phyloP scores from a whole-genome alignment of 2,797 vertebrate genomes.

The Gymnothorax javanicus region DNA sequence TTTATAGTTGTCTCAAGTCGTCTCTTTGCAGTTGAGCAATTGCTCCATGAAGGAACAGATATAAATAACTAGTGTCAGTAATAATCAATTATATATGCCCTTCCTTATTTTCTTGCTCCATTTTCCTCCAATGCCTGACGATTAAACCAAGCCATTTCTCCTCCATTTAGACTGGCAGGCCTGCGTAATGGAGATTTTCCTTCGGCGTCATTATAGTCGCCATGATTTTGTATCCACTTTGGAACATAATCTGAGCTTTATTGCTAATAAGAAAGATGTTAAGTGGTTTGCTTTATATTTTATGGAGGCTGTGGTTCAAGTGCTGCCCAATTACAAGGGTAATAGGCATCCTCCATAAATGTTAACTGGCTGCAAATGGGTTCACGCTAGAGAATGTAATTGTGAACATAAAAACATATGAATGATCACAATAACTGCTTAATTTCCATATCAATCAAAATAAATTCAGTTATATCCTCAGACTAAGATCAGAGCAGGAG shows the following conservation, averaged over 20 bases:
- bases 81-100: slow-evolving; percentile 12
- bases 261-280: slow-evolving; percentile 15
- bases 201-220: neutral
- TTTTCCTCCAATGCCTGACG: neutral
- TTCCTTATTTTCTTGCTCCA: neutral
- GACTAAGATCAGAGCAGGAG: neutral
- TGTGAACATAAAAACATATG: neutral
- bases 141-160: neutral
- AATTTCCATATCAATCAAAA: neutral
- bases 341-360: neutral
- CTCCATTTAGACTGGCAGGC: neutral
- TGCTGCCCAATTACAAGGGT: slow-evolving; percentile 18
- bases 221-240: slow-evolving; percentile 19
- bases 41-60: neutral
- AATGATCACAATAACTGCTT: slow-evolving; percentile 9
- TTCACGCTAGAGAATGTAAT: neutral
- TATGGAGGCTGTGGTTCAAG: slow-evolving; percentile 7
- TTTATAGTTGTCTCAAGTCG: neutral
- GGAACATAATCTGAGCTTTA: slow-evolving; percentile 9
- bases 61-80: neutral
- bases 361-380: slow-evolving; percentile 4
- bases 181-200: slow-evolving; percentile 6
- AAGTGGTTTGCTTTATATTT: slow-evolving; percentile 18
- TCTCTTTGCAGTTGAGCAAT: neutral
- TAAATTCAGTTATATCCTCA: neutral